phyloP scores from a whole-genome alignment of 2,797 vertebrate genomes.

The Discoglossus pictus region DNA sequence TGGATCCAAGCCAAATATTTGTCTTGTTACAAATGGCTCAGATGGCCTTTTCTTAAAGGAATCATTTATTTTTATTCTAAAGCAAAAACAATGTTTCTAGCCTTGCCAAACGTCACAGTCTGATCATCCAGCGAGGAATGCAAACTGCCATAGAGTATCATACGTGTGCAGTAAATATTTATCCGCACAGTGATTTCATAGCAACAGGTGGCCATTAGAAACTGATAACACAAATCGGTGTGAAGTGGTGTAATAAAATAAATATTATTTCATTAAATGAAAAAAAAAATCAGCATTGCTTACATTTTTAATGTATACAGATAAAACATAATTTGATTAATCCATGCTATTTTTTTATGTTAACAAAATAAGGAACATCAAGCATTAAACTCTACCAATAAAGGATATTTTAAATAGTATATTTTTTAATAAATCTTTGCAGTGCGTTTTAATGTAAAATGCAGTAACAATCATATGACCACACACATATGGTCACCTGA shows the following conservation, averaged over 20 bases:
- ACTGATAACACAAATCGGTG: slow-evolving; percentile 25
- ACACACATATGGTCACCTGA: too few relatives aligned
- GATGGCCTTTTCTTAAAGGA: slow-evolving; percentile 1
- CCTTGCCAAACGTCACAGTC: slow-evolving; percentile 27
- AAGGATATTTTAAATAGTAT: too few relatives aligned
- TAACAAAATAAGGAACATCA: too few relatives aligned
- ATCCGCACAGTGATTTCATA: slow-evolving; percentile 46
- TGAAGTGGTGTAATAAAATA: slow-evolving; percentile 30
- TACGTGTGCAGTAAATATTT: slow-evolving; percentile 44
- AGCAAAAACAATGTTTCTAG: slow-evolving; percentile 21
- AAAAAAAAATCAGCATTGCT: slow-evolving; percentile 21
- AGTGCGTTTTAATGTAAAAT: too few relatives aligned
- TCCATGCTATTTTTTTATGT: too few relatives aligned
- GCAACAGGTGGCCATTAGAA: slow-evolving; percentile 48
- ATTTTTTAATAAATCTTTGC: too few relatives aligned
- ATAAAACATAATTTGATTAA: too few relatives aligned
- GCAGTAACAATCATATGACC: too few relatives aligned
- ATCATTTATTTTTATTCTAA: slow-evolving; percentile 33
- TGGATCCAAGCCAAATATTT: slow-evolving; percentile 11
- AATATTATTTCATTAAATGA: slow-evolving; percentile 34
- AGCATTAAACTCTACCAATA: too few relatives aligned
- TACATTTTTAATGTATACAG: background rate
- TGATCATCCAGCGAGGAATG: slow-evolving; percentile 28
- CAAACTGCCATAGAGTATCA: slow-evolving; percentile 12
- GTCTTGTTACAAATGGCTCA: slow-evolving; percentile 18